These are phyloP conservation scores for Lagodon rhomboides DNA, from an alignment of 2,797 vertebrate species.

Conservation along the genomic window DNA sequence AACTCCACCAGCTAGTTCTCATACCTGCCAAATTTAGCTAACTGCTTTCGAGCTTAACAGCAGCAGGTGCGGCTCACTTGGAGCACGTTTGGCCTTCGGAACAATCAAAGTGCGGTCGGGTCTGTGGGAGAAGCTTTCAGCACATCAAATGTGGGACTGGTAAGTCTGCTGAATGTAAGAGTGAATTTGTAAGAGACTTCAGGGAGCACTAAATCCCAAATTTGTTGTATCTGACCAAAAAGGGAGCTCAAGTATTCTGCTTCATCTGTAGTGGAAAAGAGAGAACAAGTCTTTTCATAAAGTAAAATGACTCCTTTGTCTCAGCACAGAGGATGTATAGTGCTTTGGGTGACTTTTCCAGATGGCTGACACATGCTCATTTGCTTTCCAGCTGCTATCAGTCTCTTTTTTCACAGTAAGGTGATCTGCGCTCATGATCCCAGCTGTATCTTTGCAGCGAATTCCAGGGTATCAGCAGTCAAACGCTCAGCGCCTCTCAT, in stretches of 20 bases:
- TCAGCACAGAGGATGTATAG: slow-evolving; percentile 65
- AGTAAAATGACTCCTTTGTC: slow-evolving; percentile 81
- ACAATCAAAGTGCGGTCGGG: background rate
- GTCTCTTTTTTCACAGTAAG: slow-evolving; percentile 79
- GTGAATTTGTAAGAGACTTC: slow-evolving; percentile 9
- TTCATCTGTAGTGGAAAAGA: slow-evolving; percentile 38
- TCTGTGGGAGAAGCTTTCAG: slow-evolving; percentile 1
- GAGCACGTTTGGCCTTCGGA: background rate
- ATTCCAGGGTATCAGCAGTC: slow-evolving; percentile 76
- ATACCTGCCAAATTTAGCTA: slow-evolving; percentile 11
- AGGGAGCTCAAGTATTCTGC: slow-evolving; percentile 33
- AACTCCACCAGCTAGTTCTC: slow-evolving; percentile 3
- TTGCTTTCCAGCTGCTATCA: slow-evolving; percentile 81
- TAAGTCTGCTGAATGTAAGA: slow-evolving; percentile 5
- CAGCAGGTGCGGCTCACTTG: slow-evolving; percentile 32
- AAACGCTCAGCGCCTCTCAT: slow-evolving; percentile 53
- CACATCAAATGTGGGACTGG: background rate
- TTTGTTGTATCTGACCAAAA: slow-evolving; percentile 35
- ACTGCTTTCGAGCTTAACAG: background rate
- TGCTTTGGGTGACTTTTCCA: slow-evolving; percentile 80
- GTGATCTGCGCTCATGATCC: slow-evolving; percentile 79
- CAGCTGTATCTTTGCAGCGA: slow-evolving; percentile 76
- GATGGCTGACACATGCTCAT: slow-evolving; percentile 84
- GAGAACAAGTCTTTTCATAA: slow-evolving; percentile 42
- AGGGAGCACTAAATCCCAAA: background rate